Percentiles rank a stretch among this genome's conserved stretches.
phyloP scores from a whole-genome alignment of 2,113 vertebrate species.

The Chamaetylas fuelleborni region DNA sequence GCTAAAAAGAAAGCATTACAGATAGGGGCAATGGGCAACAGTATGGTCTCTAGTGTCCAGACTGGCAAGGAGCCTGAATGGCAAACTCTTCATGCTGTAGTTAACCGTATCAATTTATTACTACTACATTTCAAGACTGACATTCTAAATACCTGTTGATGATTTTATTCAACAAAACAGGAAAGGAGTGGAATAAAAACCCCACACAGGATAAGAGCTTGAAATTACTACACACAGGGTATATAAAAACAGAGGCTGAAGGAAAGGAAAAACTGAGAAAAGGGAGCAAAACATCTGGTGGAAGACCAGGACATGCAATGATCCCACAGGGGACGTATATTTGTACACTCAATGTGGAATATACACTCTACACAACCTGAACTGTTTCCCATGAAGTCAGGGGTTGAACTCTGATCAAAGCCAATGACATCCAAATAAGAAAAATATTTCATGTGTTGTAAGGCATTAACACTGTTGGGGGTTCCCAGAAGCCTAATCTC shows the following conservation, averaged over 20 bases:
- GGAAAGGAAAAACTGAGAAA: neutral
- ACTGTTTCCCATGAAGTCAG: neutral
- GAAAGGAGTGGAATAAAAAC: neutral
- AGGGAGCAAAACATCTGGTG: neutral
- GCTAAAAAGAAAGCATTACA: neutral
- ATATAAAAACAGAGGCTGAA: neutral
- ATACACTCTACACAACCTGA: neutral
- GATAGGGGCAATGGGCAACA: rapidly evolving
- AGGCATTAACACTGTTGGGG: neutral
- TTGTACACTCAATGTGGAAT: neutral
- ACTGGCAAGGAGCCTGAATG: neutral
- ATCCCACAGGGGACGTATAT: neutral
- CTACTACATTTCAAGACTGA: neutral
- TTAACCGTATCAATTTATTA: neutral
- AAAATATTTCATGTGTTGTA: neutral
- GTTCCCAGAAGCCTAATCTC: neutral
- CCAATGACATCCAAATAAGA: neutral
- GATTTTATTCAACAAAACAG: neutral
- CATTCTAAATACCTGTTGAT: neutral
- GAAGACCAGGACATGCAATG: neutral
- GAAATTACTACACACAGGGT: neutral
- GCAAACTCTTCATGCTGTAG: neutral
- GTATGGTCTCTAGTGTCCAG: neutral
- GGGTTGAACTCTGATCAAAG: neutral
- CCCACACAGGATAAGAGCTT: neutral